Evolutionary conservation across 2,113 vertebrate genomes (phyloP).

Genomic region (Poeciliopsis turrubarensis): DNA sequence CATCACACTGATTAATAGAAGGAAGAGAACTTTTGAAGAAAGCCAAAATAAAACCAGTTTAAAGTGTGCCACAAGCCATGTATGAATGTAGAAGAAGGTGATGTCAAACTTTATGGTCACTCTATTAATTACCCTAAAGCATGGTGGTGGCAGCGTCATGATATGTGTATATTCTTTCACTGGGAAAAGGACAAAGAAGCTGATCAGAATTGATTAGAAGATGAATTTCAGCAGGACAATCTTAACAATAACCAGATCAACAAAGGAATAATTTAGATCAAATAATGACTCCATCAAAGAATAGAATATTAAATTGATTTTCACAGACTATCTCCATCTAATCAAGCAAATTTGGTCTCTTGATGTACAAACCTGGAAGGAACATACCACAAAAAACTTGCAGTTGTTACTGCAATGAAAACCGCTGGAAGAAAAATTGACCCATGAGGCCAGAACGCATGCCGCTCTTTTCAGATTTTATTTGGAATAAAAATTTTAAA

Average conservation of each 20-base stretch:
- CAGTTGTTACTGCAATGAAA: neutral
- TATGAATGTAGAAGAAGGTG: neutral
- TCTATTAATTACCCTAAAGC: neutral
- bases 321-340: too few relatives aligned
- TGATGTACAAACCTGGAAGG: too few relatives aligned
- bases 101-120: neutral
- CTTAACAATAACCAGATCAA: neutral
- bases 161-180: neutral
- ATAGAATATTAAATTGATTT: too few relatives aligned
- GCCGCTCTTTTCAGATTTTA: neutral
- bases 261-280: too few relatives aligned
- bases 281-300: too few relatives aligned
- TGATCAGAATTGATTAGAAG: neutral
- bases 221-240: neutral
- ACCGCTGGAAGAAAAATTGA: neutral
- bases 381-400: neutral
- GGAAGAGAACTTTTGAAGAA: neutral
- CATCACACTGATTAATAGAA: neutral
- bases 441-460: neutral
- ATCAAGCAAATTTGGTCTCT: too few relatives aligned
- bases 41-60: neutral
- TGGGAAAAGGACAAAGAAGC: neutral
- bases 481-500: neutral
- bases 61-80: neutral
- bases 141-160: neutral